Conservation (phyloP, 2,888 invertebrate species). For the Lacanobia wlatinum region DNA sequence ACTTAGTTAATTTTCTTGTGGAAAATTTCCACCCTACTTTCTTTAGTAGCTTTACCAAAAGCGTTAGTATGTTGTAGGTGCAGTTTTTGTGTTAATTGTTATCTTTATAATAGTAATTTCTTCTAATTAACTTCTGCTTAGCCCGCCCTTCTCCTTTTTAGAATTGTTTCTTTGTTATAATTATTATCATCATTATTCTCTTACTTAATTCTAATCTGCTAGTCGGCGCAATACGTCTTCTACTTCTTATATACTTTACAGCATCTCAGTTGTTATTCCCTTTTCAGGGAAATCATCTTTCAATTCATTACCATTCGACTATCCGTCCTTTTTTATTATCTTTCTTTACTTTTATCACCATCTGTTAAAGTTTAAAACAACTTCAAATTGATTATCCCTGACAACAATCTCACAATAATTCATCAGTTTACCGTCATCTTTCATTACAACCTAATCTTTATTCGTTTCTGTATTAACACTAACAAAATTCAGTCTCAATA, state of each 20-base stretch:
- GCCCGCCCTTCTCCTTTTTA: background rate
- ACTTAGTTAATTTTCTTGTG: background rate
- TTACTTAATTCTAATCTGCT: too few relatives aligned
- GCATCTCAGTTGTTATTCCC: too few relatives aligned
- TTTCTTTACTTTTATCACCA: background rate
- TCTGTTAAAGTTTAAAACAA: background rate
- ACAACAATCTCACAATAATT: background rate
- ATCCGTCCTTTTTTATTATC: background rate
- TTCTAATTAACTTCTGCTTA: background rate
- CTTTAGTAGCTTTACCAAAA: background rate
- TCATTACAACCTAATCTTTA: background rate
- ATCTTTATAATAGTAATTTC: too few relatives aligned
- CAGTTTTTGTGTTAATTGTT: background rate
- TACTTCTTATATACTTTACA: too few relatives aligned
- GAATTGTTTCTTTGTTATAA: too few relatives aligned
- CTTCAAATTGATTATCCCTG: too few relatives aligned
- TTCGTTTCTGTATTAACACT: background rate
- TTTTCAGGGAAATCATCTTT: background rate
- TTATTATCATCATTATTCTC: too few relatives aligned
- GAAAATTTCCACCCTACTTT: background rate
- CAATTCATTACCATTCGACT: background rate
- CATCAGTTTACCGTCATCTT: background rate
- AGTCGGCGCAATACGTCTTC: too few relatives aligned
- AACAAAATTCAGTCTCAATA: background rate
- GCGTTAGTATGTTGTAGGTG: background rate